Conservation (phyloP, 2,113 vertebrate genomes). For the Columbina picui region DNA sequence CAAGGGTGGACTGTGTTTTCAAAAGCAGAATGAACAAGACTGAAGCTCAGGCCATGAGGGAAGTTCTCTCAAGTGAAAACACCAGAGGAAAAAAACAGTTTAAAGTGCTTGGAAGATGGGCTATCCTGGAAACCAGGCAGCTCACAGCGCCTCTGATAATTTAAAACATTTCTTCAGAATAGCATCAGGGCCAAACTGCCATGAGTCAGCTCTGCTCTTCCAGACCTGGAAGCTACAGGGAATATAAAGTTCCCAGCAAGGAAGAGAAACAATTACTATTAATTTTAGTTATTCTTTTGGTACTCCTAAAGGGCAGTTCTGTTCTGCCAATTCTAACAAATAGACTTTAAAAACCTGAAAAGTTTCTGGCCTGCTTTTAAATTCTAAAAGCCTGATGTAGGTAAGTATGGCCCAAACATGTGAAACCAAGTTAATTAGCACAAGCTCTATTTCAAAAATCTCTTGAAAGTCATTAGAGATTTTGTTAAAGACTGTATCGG, state of each 20-base stretch:
- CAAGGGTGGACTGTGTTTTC: neutral
- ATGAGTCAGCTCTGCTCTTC: neutral
- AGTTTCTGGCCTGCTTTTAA: neutral
- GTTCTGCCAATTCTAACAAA: neutral
- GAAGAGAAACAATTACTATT: neutral
- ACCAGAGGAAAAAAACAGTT: neutral
- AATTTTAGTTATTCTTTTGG: neutral
- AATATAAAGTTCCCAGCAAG: neutral
- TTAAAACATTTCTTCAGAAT: neutral
- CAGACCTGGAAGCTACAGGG: neutral
- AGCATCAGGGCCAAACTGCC: neutral
- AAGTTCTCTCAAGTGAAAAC: neutral
- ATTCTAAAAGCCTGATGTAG: neutral
- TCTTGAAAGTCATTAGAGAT: neutral
- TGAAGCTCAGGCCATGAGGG: neutral
- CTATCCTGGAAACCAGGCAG: neutral
- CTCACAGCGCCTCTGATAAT: neutral
- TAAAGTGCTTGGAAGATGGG: accelerated
- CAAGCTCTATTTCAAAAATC: neutral
- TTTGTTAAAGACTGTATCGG: accelerated
- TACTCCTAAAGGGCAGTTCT: neutral
- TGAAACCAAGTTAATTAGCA: neutral
- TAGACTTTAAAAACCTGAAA: neutral
- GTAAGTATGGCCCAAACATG: neutral
- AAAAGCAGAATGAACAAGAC: neutral